Evolutionary conservation across 1,140 invertebrate species (phyloP), one percentile per base, ranked within the genome.

Genomic region (Plutomurus gul): DNA sequence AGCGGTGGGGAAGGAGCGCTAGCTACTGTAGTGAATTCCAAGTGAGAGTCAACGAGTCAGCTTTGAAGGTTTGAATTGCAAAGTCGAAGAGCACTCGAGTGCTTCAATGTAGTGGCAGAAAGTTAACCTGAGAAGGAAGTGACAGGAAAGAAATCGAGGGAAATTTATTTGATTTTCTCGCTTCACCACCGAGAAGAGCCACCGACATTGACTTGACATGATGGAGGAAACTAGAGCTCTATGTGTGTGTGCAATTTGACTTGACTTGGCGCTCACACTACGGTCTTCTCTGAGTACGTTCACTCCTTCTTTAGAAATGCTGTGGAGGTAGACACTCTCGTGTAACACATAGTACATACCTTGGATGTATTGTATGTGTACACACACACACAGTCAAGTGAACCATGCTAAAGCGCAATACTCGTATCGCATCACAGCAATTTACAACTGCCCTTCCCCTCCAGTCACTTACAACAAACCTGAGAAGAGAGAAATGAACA

Each of bases 161-260:
- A 82, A 82, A 80, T 82, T 82, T 82, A 82, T 82, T 82, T 82
- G 82, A 82, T 82, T 82, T 82, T 78, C 81, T 78, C 65, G 56
- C 72, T 78, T 78, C 79, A 76, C 60, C 78, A 79, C 39, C 39
- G 65, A 47, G 22, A 51, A 70, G 73, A 74, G 80, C 36, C 43
- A 75, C 27, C 74, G 65, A 56, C 74, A 65, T 75, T 77, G 79
- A 76, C 47, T 80, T 80, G 79, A 80, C 79, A 76, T 77, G 79
- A 76, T 56, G 47, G 37, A 49, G 43, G 70, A 78, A 47, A 47
- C 36, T 33, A 18, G 27, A 78, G 39, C 27, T 72, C 20, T 49
- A 10, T 47, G 0, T 71, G 25, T 65, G 22, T 49, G 22, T 49
- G 10, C 33, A 11, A 1, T 27, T 60, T 18, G 49, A 43, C 49